These are phyloP conservation scores for Calameuta filiformis DNA, from an alignment of 2,888 invertebrate species.

Conservation along the genomic window DNA sequence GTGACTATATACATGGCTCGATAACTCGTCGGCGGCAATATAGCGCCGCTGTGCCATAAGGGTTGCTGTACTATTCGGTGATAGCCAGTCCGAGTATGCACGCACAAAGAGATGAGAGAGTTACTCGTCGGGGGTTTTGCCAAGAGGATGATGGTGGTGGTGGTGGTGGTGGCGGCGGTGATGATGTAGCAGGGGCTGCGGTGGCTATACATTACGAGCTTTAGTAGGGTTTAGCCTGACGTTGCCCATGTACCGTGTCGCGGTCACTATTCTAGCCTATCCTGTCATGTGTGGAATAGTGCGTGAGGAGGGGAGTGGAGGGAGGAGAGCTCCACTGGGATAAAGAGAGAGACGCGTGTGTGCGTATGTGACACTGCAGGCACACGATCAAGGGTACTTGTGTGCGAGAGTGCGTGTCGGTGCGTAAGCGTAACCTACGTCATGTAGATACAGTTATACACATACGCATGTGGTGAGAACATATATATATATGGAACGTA, in stretches of 20 bases:
- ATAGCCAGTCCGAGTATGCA: too few species aligned
- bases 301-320: neutral
- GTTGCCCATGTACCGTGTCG: constrained; percentile 45
- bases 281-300: constrained; percentile 2
- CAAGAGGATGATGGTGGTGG: constrained; percentile 29
- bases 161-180: too few species aligned
- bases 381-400: constrained; percentile 10
- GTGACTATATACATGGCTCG: constrained; percentile 37
- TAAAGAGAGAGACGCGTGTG: constrained; percentile 3
- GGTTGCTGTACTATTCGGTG: too few species aligned
- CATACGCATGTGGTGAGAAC: neutral
- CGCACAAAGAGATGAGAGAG: too few species aligned
- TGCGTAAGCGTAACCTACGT: constrained; percentile 12
- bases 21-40: constrained; percentile 35
- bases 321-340: neutral
- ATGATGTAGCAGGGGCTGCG: constrained; percentile 33
- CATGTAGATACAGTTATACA: constrained; percentile 12
- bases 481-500: constrained; percentile 16
- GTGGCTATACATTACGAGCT: constrained; percentile 55
- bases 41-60: neutral
- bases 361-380: neutral
- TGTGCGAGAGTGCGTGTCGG: constrained; percentile 4
- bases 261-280: constrained; percentile 48
- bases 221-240: constrained; percentile 51
- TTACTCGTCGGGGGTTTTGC: constrained; percentile 28